Conservation (phyloP, 2,888 invertebrate species). For the Sesamia inferens region DNA sequence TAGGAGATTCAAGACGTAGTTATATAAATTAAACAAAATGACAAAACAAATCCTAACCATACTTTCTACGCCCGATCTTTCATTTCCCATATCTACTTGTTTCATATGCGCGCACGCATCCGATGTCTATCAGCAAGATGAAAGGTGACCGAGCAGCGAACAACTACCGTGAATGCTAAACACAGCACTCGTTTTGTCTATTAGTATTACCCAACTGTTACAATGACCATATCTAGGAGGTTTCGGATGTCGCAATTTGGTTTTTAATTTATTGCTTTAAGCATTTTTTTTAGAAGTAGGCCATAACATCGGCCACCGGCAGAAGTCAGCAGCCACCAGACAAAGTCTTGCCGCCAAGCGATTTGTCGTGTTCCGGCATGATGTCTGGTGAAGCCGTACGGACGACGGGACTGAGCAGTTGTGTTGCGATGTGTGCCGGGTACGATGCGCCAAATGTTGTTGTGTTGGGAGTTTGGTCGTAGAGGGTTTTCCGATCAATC, state of each 20-base stretch:
- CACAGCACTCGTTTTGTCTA: constrained; percentile 58
- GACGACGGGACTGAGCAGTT: too few species aligned
- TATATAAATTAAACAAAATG: constrained; percentile 36
- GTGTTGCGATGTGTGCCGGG: too few species aligned
- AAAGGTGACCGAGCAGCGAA: constrained; percentile 67
- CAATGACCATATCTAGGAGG: constrained; percentile 51
- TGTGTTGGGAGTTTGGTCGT: too few species aligned
- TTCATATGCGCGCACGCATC: constrained; percentile 68
- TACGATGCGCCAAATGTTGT: too few species aligned
- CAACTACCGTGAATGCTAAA: constrained; percentile 60
- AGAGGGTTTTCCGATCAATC: too few species aligned
- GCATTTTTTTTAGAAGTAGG: background rate
- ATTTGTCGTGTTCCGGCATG: too few species aligned
- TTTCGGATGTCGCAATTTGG: constrained; percentile 53
- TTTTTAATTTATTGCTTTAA: constrained; percentile 15
- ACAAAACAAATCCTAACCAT: constrained; percentile 37
- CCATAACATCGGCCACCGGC: too few species aligned
- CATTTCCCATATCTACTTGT: constrained; percentile 62
- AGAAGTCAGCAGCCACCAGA: too few species aligned
- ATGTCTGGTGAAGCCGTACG: too few species aligned
- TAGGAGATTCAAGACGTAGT: background rate
- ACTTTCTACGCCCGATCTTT: constrained; percentile 54
- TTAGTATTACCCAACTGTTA: constrained; percentile 60
- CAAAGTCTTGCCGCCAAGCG: too few species aligned
- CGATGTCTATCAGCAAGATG: constrained; percentile 71